A percentile compares a stretch with the other conserved stretches of the same genome.
Conservation (phyloP, 2,797 vertebrate species). For the Helicolenus hilgendorfi region DNA sequence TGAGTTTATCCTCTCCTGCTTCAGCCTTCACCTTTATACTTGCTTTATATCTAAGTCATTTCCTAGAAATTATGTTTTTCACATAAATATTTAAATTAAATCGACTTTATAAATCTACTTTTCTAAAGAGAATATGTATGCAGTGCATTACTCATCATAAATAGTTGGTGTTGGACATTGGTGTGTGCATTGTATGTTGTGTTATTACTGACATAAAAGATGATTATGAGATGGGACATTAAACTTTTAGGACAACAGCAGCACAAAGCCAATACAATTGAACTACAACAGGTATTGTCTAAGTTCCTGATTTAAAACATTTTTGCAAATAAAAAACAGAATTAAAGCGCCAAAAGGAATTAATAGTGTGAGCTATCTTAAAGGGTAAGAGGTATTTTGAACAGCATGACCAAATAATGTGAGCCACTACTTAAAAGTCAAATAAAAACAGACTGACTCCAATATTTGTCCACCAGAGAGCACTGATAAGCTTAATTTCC, state of each 20-base stretch:
- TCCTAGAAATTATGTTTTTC: background rate
- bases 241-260: background rate
- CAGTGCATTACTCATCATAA: background rate
- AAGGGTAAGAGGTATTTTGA: background rate
- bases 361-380: background rate
- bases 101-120: background rate
- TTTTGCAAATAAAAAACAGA: background rate
- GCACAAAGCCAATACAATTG: background rate
- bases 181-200: background rate
- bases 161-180: background rate
- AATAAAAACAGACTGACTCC: background rate
- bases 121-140: background rate
- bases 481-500: background rate
- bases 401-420: background rate
- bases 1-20: background rate
- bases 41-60: background rate
- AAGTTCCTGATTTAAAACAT: background rate
- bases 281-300: background rate
- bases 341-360: background rate
- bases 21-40: background rate
- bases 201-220: background rate
- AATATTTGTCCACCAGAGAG: constrained; percentile 16
- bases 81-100: background rate
- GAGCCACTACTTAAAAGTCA: background rate
- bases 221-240: background rate